Evolutionary conservation across 2,113 vertebrate species (phyloP).

Genomic region (Pygoscelis antarcticus): DNA sequence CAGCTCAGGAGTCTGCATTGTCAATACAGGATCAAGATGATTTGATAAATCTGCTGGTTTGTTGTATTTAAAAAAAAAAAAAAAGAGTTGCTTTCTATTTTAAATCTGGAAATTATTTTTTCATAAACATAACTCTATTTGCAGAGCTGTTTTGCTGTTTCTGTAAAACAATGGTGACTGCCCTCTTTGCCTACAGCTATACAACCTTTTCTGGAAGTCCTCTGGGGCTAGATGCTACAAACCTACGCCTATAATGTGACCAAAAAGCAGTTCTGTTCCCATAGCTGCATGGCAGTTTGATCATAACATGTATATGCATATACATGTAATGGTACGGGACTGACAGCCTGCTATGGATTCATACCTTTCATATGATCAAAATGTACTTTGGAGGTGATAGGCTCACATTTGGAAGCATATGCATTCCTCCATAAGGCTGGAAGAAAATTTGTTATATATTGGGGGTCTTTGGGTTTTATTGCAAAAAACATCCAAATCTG

Average conservation of each 20-base stretch:
- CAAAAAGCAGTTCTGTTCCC: background rate
- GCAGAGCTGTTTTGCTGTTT: background rate
- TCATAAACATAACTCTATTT: background rate
- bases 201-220: background rate
- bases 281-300: background rate
- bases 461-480: background rate
- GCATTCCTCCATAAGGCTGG: background rate
- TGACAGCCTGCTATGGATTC: background rate
- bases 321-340: background rate
- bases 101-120: background rate
- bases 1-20: background rate
- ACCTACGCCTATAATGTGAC: background rate
- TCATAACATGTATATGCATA: accelerated
- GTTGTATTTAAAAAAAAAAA: background rate
- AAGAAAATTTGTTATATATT: background rate
- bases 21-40: background rate
- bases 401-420: background rate
- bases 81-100: background rate
- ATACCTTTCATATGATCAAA: background rate
- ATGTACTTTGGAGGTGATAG: background rate
- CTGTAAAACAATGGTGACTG: background rate
- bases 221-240: background rate
- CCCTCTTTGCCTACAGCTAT: background rate
- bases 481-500: background rate
- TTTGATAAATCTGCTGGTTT: background rate